phyloP scores from a whole-genome alignment of 2,797 vertebrate genomes.

The Limnodromus scolopaceus region DNA sequence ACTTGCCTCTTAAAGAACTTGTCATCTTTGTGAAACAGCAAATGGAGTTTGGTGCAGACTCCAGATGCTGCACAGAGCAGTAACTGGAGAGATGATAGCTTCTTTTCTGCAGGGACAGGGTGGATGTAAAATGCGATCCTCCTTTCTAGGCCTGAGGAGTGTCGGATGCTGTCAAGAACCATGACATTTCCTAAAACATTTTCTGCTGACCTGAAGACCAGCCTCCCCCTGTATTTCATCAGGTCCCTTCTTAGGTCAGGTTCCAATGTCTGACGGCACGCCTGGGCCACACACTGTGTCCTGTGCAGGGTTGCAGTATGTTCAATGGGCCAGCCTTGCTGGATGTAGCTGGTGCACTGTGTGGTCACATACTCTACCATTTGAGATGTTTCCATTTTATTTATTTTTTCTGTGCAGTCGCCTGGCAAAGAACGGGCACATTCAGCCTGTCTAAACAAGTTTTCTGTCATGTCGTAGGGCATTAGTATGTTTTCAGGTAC shows the following conservation, averaged over 20 bases:
- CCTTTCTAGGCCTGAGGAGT: not conserved
- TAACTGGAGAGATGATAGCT: not conserved
- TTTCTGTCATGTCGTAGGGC: not conserved
- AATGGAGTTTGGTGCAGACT: not conserved
- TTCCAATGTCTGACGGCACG: rapidly evolving
- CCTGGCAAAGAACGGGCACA: not conserved
- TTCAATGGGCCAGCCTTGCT: not conserved
- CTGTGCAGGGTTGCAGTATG: not conserved
- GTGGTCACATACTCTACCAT: not conserved
- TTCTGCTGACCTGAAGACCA: not conserved
- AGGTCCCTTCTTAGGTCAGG: not conserved
- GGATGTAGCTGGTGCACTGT: not conserved
- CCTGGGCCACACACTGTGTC: rapidly evolving
- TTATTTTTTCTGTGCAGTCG: not conserved
- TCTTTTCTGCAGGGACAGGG: no score
- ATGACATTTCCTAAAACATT: not conserved
- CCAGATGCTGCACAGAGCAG: not conserved
- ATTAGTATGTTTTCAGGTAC: rapidly evolving
- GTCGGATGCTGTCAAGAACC: not conserved
- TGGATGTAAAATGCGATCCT: not conserved
- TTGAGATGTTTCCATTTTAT: not conserved
- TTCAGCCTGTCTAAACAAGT: not conserved
- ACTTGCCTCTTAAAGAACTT: not conserved
- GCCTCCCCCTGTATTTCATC: not conserved
- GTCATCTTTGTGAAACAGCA: not conserved